Conservation (phyloP, 2,797 vertebrate genomes). For the Aldrovandia affinis region DNA sequence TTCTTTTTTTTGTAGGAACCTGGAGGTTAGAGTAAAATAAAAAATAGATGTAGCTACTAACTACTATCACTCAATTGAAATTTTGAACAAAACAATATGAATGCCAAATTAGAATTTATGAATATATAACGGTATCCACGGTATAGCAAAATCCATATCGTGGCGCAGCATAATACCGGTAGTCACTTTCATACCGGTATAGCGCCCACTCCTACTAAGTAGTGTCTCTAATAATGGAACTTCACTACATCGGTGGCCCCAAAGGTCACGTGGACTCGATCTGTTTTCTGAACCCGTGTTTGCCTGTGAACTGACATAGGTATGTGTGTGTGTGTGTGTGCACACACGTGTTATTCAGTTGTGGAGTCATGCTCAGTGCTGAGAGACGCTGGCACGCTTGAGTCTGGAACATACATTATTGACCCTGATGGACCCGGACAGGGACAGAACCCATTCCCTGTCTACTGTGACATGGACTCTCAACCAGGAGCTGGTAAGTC, state of each 20-base stretch:
- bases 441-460: slow-evolving; percentile 38
- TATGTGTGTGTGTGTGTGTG: background rate
- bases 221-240: too few species aligned
- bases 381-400: slow-evolving; percentile 38
- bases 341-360: slow-evolving; percentile 24
- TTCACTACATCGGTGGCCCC: background rate
- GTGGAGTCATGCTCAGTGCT: slow-evolving; percentile 43
- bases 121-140: too few species aligned
- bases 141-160: too few species aligned
- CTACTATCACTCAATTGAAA: too few species aligned
- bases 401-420: slow-evolving; percentile 45
- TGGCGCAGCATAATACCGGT: too few species aligned
- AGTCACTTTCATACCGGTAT: too few species aligned
- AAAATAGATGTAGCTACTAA: too few species aligned
- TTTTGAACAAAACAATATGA: too few species aligned
- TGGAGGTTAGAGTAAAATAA: too few species aligned
- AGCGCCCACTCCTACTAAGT: too few species aligned
- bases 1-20: too few species aligned
- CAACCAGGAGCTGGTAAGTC: slow-evolving; percentile 38
- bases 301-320: background rate
- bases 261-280: background rate
- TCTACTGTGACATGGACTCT: slow-evolving; percentile 50
- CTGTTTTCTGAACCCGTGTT: background rate
- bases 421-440: slow-evolving; percentile 45
- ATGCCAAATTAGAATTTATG: too few species aligned